phyloP scores from a whole-genome alignment of 2,113 vertebrate genomes.

The Cynocephalus volans region DNA sequence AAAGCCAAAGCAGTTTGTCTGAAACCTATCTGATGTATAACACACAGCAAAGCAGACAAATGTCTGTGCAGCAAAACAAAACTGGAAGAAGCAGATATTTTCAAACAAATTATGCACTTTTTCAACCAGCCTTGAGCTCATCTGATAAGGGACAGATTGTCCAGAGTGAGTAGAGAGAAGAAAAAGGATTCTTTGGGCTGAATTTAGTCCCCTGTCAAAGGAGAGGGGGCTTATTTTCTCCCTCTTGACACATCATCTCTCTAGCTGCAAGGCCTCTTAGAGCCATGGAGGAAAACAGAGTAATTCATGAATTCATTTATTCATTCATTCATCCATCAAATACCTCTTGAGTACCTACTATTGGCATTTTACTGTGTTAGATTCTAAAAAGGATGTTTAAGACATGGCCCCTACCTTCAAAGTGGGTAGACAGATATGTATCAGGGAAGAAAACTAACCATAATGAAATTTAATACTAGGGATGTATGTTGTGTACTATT shows the following conservation, averaged over 20 bases:
- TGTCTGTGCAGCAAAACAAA: conserved; percentile 69
- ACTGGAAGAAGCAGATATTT: conserved; percentile 51
- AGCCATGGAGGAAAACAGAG: background rate
- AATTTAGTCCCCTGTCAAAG: conserved; percentile 70
- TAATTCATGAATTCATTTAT: background rate
- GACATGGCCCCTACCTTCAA: background rate
- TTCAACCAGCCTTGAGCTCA: conserved; percentile 70
- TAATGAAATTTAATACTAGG: background rate
- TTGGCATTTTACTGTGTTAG: background rate
- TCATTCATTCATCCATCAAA: background rate
- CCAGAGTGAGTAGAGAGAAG: conserved; percentile 70
- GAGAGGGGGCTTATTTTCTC: background rate
- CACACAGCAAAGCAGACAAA: conserved; percentile 67
- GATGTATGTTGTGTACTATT: background rate
- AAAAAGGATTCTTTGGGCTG: conserved; percentile 64
- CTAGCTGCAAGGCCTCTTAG: background rate
- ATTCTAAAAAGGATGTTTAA: background rate
- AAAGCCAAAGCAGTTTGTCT: conserved; percentile 68
- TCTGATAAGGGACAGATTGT: conserved; percentile 79
- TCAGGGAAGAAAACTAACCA: background rate
- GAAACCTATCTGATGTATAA: conserved; percentile 49
- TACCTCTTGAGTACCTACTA: background rate
- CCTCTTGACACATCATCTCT: background rate
- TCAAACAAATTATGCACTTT: conserved; percentile 70
- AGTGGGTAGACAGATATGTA: background rate